Conservation (phyloP, 2,888 invertebrate species). For the Scaptomyza tumidula region DNA sequence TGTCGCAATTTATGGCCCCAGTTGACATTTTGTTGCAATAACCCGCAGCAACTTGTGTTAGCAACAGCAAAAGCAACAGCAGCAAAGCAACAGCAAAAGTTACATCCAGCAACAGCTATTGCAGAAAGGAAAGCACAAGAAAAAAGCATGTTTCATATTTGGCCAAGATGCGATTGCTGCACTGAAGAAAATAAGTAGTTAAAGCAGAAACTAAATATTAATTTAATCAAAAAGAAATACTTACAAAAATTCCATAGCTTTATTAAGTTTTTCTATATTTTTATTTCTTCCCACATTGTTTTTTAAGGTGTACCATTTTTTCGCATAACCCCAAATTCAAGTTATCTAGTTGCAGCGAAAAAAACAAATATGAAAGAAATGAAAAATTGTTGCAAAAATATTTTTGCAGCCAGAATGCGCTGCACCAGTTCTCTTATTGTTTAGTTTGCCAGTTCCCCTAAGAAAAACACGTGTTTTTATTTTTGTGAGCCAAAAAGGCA, state of each 20-base stretch:
- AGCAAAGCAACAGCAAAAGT: constrained; percentile 22
- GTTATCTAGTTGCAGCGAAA: constrained; percentile 23
- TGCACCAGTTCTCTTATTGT: constrained; percentile 26
- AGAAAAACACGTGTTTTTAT: constrained; percentile 36
- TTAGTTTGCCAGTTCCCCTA: constrained; percentile 13
- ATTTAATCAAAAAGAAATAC: too few species aligned
- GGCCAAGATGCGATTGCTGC: constrained; percentile 40
- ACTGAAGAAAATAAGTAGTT: constrained; percentile 2
- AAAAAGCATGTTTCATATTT: constrained; percentile 57
- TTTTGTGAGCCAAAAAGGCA: constrained; percentile 16
- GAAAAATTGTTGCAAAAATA: constrained; percentile 57
- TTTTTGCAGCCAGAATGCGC: constrained; percentile 15
- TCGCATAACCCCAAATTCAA: neutral
- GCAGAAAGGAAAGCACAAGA: constrained; percentile 38
- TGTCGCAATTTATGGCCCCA: constrained; percentile 73
- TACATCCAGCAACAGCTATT: constrained; percentile 8
- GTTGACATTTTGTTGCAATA: constrained; percentile 76
- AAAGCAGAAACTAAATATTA: neutral
- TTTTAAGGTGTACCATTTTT: neutral
- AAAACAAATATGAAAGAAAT: constrained; percentile 34
- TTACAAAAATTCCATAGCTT: too few species aligned
- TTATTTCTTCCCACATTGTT: neutral
- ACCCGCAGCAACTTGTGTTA: constrained; percentile 58
- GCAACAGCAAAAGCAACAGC: constrained; percentile 22
- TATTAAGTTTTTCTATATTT: neutral